These are phyloP conservation scores for Poeciliopsis turrubarensis DNA, from an alignment of 2,113 vertebrate species.

Conservation along the genomic window DNA sequence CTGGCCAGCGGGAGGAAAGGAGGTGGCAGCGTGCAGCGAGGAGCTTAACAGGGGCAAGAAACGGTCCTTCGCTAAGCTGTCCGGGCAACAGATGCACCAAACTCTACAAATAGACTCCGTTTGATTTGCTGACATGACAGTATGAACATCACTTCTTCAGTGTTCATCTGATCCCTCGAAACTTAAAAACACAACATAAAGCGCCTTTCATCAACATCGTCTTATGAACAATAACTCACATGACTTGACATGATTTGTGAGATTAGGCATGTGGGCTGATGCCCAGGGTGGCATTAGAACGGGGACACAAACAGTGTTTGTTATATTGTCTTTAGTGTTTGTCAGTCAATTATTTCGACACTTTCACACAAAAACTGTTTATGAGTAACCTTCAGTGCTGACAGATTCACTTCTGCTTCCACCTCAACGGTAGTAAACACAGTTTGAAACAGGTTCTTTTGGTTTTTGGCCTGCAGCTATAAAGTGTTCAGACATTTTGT, in stretches of 20 bases:
- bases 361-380: no score
- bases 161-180: slow-evolving; percentile 2
- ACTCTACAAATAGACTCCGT: neutral
- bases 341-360: no score
- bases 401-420: neutral
- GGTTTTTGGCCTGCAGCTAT: neutral
- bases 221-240: neutral
- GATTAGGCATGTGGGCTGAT: neutral
- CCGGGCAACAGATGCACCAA: slow-evolving; percentile 20
- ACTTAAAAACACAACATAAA: slow-evolving; percentile 1
- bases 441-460: neutral
- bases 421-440: neutral
- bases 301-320: no score
- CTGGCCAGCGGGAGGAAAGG: slow-evolving; percentile 49
- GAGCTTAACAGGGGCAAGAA: slow-evolving; percentile 37
- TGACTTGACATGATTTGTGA: no score
- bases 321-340: no score
- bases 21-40: slow-evolving; percentile 12
- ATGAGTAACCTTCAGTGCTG: neutral
- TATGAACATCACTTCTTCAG: neutral
- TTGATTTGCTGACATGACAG: slow-evolving; percentile 34
- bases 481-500: neutral
- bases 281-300: neutral
- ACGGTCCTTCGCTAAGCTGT: slow-evolving; percentile 34
- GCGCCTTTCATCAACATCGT: neutral